These are phyloP conservation scores for Drosophila heteroneura DNA, from an alignment of 2,888 invertebrate species.

Conservation along the genomic window DNA sequence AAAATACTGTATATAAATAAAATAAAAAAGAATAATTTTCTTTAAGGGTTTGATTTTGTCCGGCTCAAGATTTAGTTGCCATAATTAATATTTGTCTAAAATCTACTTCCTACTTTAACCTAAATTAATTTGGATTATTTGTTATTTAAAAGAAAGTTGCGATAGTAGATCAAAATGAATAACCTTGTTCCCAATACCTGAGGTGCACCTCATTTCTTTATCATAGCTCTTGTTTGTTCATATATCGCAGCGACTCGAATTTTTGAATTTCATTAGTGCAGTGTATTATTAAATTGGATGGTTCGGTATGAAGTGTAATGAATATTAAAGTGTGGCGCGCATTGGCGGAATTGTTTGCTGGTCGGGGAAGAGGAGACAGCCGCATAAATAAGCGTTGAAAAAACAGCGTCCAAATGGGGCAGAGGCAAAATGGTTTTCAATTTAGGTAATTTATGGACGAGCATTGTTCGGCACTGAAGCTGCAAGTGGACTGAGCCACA, in stretches of 20 bases:
- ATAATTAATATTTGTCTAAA: not conserved
- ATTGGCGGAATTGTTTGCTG: constrained; percentile 19
- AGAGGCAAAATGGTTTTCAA: constrained; percentile 69
- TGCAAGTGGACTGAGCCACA: constrained; percentile 42
- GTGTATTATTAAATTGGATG: constrained; percentile 31
- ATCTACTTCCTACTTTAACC: not conserved
- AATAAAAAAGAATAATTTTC: too few species aligned
- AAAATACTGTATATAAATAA: too few species aligned
- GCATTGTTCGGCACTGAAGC: constrained; percentile 61
- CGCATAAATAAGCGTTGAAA: constrained; percentile 10
- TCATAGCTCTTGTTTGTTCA: not conserved
- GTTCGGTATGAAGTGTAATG: constrained; percentile 60
- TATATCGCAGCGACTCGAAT: not conserved
- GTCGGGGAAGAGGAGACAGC: not conserved
- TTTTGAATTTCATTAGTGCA: constrained; percentile 22
- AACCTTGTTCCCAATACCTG: not conserved
- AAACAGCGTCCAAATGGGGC: constrained; percentile 38
- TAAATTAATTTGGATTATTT: not conserved
- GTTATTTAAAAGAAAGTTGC: not conserved
- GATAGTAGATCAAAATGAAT: not conserved
- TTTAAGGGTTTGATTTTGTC: too few species aligned
- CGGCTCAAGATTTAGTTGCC: not conserved
- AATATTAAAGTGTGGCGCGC: constrained; percentile 61
- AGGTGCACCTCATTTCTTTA: not conserved
- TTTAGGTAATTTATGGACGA: constrained; percentile 74